These are phyloP conservation scores for Podarcis raffonei DNA, from an alignment of 2,113 vertebrate species.

Conservation along the genomic window DNA sequence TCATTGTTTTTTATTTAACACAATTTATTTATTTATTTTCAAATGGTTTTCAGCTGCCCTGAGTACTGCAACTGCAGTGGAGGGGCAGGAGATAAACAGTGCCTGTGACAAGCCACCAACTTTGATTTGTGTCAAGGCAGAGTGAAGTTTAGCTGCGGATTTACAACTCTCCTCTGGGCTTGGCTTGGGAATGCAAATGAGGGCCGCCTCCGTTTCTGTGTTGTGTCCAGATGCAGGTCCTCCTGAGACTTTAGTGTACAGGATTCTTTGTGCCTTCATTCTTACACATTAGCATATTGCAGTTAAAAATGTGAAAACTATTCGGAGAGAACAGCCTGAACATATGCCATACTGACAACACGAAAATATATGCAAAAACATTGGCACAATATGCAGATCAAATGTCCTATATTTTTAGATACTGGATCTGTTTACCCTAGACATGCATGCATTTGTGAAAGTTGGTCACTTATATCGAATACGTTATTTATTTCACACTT, in stretches of 20 bases:
- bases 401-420: background rate
- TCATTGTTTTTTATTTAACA: too few relatives aligned
- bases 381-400: background rate
- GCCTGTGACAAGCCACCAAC: background rate
- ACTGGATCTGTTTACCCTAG: background rate
- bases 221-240: background rate
- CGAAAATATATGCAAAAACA: conserved; percentile 26
- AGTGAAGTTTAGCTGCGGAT: background rate
- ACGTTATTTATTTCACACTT: background rate
- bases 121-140: background rate
- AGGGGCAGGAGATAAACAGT: too few relatives aligned
- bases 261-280: background rate
- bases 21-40: too few relatives aligned
- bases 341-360: conserved; percentile 22
- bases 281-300: conserved; percentile 10
- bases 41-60: too few relatives aligned
- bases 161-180: background rate
- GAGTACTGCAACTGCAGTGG: background rate
- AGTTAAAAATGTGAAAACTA: conserved; percentile 18
- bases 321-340: conserved; percentile 1
- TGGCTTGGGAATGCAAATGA: background rate
- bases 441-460: background rate
- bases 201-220: too few relatives aligned
- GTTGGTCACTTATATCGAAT: background rate
- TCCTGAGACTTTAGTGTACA: background rate